Evolutionary conservation across 1,140 invertebrate species (phyloP).

Genomic region (Drosophila nigromelanica): DNA sequence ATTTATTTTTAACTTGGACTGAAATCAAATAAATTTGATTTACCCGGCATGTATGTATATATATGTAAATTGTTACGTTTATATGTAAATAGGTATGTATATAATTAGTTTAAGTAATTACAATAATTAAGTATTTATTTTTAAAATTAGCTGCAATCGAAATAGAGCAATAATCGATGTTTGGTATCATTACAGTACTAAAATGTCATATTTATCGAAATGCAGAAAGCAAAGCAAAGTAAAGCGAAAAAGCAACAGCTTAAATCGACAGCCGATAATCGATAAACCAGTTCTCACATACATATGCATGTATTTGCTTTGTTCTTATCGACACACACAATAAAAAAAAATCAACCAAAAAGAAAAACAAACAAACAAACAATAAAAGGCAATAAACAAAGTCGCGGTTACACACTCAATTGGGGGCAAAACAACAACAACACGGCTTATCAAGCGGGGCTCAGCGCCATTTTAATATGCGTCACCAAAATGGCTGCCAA

Average conservation of each 20-base stretch:
- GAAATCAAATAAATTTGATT: conserved; percentile 80
- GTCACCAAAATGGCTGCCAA: conserved; percentile 71
- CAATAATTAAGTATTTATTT: conserved; percentile 21
- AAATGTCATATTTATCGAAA: conserved; percentile 18
- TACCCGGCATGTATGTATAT: conserved; percentile 49
- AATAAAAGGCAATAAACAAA: conserved; percentile 35
- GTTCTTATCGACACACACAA: conserved; percentile 14
- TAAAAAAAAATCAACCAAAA: conserved; percentile 7
- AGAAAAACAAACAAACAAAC: conserved; percentile 1
- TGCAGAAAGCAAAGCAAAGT: conserved; percentile 18
- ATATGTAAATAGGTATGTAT: conserved; percentile 14
- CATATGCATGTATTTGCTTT: conserved; percentile 7
- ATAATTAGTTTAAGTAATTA: conserved; percentile 20
- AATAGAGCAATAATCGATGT: conserved; percentile 51
- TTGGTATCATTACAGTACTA: conserved; percentile 14
- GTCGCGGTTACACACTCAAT: conserved; percentile 13
- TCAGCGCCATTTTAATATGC: conserved; percentile 60
- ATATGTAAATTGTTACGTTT: conserved; percentile 9
- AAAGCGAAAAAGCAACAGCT: conserved; percentile 27
- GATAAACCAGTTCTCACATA: conserved; percentile 19
- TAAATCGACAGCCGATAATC: conserved; percentile 34
- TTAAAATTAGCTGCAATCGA: conserved; percentile 64
- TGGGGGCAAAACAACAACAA: conserved; percentile 40
- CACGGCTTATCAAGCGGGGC: conserved; percentile 30
- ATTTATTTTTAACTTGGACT: conserved; percentile 74